Evolutionary conservation across 23 tunicate genomes (phyloP).

Genomic region (Diplosoma virens): DNA sequence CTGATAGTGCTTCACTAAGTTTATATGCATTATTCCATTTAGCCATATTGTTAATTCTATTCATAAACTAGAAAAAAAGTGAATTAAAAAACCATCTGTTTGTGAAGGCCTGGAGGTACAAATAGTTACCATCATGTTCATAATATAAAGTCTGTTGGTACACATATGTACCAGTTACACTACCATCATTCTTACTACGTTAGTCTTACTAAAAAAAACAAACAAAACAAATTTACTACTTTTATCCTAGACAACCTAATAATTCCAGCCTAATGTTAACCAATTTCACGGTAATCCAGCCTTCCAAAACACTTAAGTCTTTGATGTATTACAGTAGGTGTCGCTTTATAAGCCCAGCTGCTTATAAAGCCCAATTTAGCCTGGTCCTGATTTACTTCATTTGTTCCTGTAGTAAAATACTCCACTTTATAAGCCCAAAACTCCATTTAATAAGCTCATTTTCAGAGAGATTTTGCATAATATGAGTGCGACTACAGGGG

Average conservation of each 20-base stretch:
- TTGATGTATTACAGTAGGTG: no score
- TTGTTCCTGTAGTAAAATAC: no score
- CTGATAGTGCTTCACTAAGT: no score
- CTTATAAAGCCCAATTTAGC: no score
- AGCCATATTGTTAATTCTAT: no score
- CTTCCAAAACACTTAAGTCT: conserved; percentile 20
- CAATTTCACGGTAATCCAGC: conserved; percentile 10
- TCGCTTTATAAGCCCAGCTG: no score
- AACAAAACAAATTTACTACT: not conserved
- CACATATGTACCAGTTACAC: conserved; percentile 17
- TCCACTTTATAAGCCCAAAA: no score
- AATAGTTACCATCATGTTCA: conserved; percentile 27
- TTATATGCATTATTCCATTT: no score
- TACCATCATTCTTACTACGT: not conserved
- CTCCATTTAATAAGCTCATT: no score
- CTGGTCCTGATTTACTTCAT: no score
- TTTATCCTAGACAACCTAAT: not conserved
- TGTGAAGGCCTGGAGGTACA: conserved; percentile 34
- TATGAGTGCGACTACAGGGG: no score
- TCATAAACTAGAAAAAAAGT: not conserved
- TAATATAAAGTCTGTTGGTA: conserved; percentile 21
- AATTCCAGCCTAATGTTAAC: conserved; percentile 14
- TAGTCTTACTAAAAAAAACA: not conserved
- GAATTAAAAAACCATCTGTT: not conserved
- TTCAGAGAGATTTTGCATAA: no score